Evolutionary conservation across 2,888 invertebrate genomes (phyloP), one percentile per base, ranked within the genome.

Genomic region (Aporophyla nigra): DNA sequence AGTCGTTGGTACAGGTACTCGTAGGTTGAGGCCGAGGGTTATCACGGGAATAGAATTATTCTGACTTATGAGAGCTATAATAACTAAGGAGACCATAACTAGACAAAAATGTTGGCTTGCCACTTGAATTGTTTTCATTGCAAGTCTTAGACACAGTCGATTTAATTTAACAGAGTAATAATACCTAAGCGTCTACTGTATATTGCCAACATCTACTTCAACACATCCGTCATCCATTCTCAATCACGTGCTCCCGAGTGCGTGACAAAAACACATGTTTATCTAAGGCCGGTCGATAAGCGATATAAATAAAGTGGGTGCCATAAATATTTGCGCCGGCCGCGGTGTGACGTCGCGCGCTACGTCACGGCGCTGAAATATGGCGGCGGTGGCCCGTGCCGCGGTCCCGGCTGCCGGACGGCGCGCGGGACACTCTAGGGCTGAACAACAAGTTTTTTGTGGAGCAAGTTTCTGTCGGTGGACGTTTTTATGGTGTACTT

Each of bases 231-330:
- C 46, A 5, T n/a, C 46, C 27, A 63, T 71, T 62, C 70, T 65
- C 67, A 33, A 65, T 83, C 68, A 70, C 68, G 54, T 76, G 77
- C 58, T 62, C 43, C 46, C 40, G 51, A 76, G 54, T 72, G 73
- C 72, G 80, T 75, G 84, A 86, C 80, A 71, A 72, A 71, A 70
- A 86, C 84, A 86, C 62, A 79, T 84, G 84, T 84, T 84, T 86
- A 75, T 79, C 72, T 86, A 86, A 86, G 70, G 72, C 67, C 54
- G 66, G 74, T 77, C 85, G 76, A 87, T 85, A 85, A 78, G 72
- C 85, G 82, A 81, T 87, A 85, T 87, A 85, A 85, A 85, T 87
- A 87, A 84, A 85, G 85, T 80, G 78, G 73, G 65, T 80, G 83
- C 82, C 84, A 84, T 84, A 83, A 76, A 83, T 86, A 83, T 83